Conservation (phyloP, 35 echinoderm and acorn worm genomes). For the Anneissia japonica region DNA sequence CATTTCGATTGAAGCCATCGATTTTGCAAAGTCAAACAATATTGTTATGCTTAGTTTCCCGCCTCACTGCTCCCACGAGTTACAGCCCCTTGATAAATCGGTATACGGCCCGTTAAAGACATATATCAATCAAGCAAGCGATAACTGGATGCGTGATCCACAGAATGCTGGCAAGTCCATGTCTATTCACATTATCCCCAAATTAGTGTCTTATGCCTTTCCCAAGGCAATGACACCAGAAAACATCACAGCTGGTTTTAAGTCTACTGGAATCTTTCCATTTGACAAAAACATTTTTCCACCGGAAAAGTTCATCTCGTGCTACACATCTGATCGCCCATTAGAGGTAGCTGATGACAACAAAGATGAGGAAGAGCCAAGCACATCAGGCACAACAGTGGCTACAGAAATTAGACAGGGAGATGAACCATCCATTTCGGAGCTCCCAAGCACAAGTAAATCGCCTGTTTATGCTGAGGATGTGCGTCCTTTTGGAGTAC, state of each 20-base stretch:
- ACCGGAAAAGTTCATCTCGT: constrained; percentile 2
- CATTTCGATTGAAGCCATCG: constrained; percentile 14
- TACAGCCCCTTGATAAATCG: constrained; percentile 33
- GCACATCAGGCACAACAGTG: too few relatives aligned
- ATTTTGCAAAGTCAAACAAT: constrained; percentile 15
- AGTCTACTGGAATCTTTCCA: constrained; percentile 17
- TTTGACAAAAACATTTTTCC: constrained; percentile 16
- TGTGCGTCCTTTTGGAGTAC: background rate
- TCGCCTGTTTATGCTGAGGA: background rate
- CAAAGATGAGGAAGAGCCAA: too few relatives aligned
- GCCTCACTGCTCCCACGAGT: constrained; percentile 25
- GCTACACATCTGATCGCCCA: constrained; percentile 4
- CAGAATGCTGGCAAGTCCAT: constrained; percentile 13
- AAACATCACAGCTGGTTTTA: constrained; percentile 22
- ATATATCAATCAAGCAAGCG: background rate
- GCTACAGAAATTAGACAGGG: too few relatives aligned
- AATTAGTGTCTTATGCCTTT: constrained; percentile 8
- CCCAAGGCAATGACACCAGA: constrained; percentile 24
- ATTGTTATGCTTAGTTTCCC: constrained; percentile 6
- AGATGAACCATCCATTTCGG: too few relatives aligned
- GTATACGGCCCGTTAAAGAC: constrained; percentile 7
- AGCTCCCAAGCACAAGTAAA: too few relatives aligned
- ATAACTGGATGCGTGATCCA: constrained; percentile 3
- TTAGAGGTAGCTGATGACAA: too few relatives aligned
- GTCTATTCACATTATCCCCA: constrained; percentile 20